Evolutionary conservation across 1,140 invertebrate species (phyloP).

Genomic region (Drosophila sp.): DNA sequence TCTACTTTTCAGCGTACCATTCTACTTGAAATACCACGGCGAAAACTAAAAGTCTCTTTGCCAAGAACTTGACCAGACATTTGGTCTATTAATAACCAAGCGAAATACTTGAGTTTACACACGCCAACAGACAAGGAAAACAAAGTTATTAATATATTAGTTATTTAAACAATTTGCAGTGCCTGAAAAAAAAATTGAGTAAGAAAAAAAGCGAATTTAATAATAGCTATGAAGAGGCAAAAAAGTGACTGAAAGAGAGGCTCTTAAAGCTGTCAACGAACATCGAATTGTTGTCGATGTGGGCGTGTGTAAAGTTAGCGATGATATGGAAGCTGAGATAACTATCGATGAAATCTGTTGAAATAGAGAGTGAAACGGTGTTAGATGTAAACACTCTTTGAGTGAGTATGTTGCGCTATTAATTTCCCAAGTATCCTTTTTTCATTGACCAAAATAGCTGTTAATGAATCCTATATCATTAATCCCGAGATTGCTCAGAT

Average conservation of each 20-base stretch:
- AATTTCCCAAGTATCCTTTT: background rate
- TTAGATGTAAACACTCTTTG: too few relatives aligned
- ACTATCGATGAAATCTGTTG: conserved; percentile 1
- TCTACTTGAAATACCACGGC: conserved; percentile 22
- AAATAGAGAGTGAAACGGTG: too few relatives aligned
- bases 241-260: conserved; percentile 7
- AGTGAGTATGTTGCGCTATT: too few relatives aligned
- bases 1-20: conserved; percentile 21
- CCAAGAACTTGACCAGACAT: conserved; percentile 38
- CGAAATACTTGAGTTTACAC: conserved; percentile 35
- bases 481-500: conserved; percentile 14
- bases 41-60: conserved; percentile 47
- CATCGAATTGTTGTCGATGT: conserved; percentile 8
- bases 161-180: conserved; percentile 40
- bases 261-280: conserved; percentile 52
- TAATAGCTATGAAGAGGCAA: conserved; percentile 40
- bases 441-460: background rate
- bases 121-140: conserved; percentile 34
- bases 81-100: conserved; percentile 40
- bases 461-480: conserved; percentile 18
- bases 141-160: conserved; percentile 54
- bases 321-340: conserved; percentile 20
- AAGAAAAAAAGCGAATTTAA: conserved; percentile 16
- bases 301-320: conserved; percentile 46
- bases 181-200: conserved; percentile 2